Evolutionary conservation across 2,113 vertebrate species (phyloP).

Genomic region (Camelus dromedarius): DNA sequence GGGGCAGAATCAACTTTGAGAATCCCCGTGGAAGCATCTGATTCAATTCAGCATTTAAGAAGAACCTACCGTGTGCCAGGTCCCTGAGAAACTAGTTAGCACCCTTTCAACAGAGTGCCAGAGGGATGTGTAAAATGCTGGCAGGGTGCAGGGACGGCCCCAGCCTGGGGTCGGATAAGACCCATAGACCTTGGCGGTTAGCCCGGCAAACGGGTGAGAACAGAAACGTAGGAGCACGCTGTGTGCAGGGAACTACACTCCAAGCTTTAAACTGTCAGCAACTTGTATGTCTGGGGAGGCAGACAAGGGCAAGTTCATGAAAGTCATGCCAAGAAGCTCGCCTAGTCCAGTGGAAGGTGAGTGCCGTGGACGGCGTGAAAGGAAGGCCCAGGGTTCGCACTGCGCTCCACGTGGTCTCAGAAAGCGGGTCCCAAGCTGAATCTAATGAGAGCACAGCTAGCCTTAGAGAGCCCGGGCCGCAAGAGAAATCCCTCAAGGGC

Average conservation of each 20-base stretch:
- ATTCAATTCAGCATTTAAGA: neutral
- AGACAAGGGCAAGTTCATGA: neutral
- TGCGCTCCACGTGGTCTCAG: neutral
- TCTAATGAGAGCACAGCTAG: neutral
- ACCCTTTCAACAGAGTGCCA: neutral
- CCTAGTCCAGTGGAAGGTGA: neutral
- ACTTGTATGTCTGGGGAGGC: neutral
- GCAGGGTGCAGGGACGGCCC: neutral
- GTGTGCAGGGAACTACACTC: neutral
- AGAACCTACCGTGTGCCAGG: neutral
- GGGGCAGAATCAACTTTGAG: neutral
- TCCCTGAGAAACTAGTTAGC: neutral
- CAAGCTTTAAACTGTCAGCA: neutral
- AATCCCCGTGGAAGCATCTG: neutral
- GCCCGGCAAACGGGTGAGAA: neutral
- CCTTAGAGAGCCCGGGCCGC: neutral
- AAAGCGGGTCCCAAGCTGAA: neutral
- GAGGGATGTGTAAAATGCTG: neutral
- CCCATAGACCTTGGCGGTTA: neutral
- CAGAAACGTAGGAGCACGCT: accelerated
- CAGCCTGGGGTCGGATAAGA: neutral
- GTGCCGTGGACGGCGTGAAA: accelerated
- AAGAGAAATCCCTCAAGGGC: neutral
- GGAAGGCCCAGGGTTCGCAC: neutral
- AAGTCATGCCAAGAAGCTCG: neutral